These are phyloP conservation scores for Aradophagus sp. DNA, from an alignment of 1,140 invertebrate species.

Conservation along the genomic window DNA sequence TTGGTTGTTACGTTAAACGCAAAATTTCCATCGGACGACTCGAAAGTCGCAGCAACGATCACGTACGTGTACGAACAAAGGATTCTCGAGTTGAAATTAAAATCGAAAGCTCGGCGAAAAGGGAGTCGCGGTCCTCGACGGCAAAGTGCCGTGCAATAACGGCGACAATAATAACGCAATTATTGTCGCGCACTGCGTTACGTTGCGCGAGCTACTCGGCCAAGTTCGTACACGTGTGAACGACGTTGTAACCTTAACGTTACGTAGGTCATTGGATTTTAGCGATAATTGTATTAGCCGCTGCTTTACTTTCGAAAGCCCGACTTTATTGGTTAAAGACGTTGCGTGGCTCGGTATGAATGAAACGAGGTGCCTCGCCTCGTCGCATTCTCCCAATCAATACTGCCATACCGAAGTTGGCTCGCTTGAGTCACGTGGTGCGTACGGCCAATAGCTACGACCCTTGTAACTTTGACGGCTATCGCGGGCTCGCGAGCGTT, in stretches of 20 bases:
- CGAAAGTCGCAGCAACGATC: too few relatives aligned
- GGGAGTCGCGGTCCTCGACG: too few relatives aligned
- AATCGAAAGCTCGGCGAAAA: too few relatives aligned
- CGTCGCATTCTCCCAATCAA: constrained; percentile 59
- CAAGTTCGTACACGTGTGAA: constrained; percentile 6
- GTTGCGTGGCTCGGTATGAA: constrained; percentile 41
- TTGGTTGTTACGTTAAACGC: too few relatives aligned
- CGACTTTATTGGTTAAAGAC: constrained; percentile 40
- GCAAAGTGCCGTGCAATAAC: too few relatives aligned
- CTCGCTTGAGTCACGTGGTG: constrained; percentile 57
- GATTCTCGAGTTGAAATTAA: too few relatives aligned
- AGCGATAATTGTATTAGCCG: constrained; percentile 29
- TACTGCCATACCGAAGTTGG: constrained; percentile 57
- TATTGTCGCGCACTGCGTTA: too few relatives aligned
- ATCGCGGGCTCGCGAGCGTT: constrained; percentile 40
- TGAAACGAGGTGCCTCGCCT: constrained; percentile 53
- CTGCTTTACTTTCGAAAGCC: constrained; percentile 18
- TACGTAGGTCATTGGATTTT: constrained; percentile 16
- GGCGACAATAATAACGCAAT: too few relatives aligned
- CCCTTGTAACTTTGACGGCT: constrained; percentile 45
- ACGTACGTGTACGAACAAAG: too few relatives aligned
- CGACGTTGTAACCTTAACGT: constrained; percentile 7
- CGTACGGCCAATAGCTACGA: constrained; percentile 48
- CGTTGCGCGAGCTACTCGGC: too few relatives aligned
- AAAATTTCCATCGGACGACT: too few relatives aligned